phyloP scores from a whole-genome alignment of 2,797 vertebrate genomes.

The Lutjanus campechanus region DNA sequence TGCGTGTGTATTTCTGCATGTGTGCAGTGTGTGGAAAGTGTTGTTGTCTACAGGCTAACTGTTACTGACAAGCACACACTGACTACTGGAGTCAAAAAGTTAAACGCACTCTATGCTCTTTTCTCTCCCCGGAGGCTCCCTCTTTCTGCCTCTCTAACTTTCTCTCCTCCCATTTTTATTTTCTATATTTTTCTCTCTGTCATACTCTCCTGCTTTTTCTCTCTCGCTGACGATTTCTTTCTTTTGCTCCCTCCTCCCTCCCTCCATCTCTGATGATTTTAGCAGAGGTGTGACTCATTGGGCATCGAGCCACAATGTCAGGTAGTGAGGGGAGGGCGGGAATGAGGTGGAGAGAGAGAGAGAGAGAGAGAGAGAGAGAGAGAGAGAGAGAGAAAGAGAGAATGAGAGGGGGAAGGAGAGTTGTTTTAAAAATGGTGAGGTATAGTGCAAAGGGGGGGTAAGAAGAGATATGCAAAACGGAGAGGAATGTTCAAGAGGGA shows the following conservation, averaged over 20 bases:
- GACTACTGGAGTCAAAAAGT: constrained; percentile 87
- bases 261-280: constrained; percentile 87
- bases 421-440: constrained; percentile 77
- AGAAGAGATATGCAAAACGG: constrained; percentile 80
- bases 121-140: constrained; percentile 81
- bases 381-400: constrained; percentile 40
- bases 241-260: constrained; percentile 72
- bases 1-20: constrained; percentile 52
- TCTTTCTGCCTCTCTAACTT: constrained; percentile 77
- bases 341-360: constrained; percentile 53
- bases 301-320: constrained; percentile 85
- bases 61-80: constrained; percentile 85
- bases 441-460: constrained; percentile 47
- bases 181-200: constrained; percentile 84
- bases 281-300: constrained; percentile 89
- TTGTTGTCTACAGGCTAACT: constrained; percentile 84
- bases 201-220: constrained; percentile 81
- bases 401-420: constrained; percentile 60
- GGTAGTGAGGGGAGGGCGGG: constrained; percentile 79
- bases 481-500: constrained; percentile 80
- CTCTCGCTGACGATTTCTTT: constrained; percentile 78
- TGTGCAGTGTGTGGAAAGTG: constrained; percentile 75
- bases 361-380: constrained; percentile 14
- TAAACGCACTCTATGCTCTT: constrained; percentile 84
- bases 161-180: constrained; percentile 81